phyloP scores from a whole-genome alignment of 2,888 invertebrate species.

The Drosophila algonquin region DNA sequence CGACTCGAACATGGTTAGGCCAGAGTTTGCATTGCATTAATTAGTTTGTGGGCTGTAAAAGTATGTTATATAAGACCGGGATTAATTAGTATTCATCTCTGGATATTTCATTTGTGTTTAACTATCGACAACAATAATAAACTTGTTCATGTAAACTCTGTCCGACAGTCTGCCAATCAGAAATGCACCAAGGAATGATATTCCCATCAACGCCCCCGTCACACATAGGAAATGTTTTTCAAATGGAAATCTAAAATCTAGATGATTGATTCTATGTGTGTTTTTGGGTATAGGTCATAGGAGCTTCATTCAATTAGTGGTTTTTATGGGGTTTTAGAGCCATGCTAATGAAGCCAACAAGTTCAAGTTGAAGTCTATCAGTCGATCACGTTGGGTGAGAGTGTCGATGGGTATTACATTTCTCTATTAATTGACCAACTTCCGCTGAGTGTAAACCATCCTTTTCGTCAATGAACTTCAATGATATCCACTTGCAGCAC shows the following conservation, averaged over 20 bases:
- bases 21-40: constrained; percentile 43
- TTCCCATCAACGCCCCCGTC: constrained; percentile 6
- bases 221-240: constrained; percentile 11
- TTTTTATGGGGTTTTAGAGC: constrained; percentile 7
- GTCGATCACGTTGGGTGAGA: constrained; percentile 5
- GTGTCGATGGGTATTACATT: constrained; percentile 11
- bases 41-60: constrained; percentile 29
- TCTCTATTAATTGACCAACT: constrained; percentile 1
- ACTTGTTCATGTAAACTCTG: constrained; percentile 42
- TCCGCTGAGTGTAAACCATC: constrained; percentile 31
- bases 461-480: constrained; percentile 29
- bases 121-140: constrained; percentile 39
- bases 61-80: constrained; percentile 36
- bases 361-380: constrained; percentile 29
- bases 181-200: constrained; percentile 16
- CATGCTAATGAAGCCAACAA: constrained; percentile 27
- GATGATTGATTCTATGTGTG: neutral
- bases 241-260: constrained; percentile 4
- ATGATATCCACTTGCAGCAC: neutral
- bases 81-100: constrained; percentile 35
- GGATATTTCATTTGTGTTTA: constrained; percentile 25
- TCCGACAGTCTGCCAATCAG: constrained; percentile 27
- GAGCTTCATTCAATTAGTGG: constrained; percentile 18
- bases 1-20: constrained; percentile 32
- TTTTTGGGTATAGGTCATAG: neutral